Evolutionary conservation across 2,113 vertebrate genomes (phyloP).

Genomic region (Opisthocomus hoazin): DNA sequence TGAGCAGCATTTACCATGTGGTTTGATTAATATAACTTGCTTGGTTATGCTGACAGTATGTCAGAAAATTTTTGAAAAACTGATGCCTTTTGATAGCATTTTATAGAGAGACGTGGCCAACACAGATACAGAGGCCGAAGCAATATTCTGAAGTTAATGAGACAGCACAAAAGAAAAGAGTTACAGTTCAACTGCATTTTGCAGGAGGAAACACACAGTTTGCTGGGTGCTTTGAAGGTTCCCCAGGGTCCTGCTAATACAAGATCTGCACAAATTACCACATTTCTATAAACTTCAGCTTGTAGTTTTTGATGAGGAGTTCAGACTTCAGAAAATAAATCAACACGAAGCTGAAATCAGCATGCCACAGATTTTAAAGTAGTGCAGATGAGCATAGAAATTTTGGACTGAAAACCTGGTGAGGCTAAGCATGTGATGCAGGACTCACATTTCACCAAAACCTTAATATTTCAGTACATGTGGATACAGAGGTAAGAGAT

Average conservation of each 20-base stretch:
- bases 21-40: not conserved
- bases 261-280: conserved; percentile 3
- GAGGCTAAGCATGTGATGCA: not conserved
- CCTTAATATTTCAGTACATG: not conserved
- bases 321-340: not conserved
- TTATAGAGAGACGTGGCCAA: not conserved
- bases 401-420: not conserved
- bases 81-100: conserved; percentile 1
- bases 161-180: not conserved
- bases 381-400: not conserved
- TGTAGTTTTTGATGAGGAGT: not conserved
- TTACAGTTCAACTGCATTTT: conserved; percentile 12
- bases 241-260: not conserved
- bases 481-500: not conserved
- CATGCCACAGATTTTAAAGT: not conserved
- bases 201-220: not conserved
- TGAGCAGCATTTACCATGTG: not conserved
- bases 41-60: not conserved
- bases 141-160: conserved; percentile 26
- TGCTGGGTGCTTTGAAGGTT: not conserved
- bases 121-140: not conserved
- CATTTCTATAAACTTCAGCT: conserved; percentile 2
- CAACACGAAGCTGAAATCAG: not conserved
- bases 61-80: conserved; percentile 10
- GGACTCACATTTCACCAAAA: not conserved